Evolutionary conservation across 2,888 invertebrate species (phyloP).

Genomic region (Oscheius myriophilus): DNA sequence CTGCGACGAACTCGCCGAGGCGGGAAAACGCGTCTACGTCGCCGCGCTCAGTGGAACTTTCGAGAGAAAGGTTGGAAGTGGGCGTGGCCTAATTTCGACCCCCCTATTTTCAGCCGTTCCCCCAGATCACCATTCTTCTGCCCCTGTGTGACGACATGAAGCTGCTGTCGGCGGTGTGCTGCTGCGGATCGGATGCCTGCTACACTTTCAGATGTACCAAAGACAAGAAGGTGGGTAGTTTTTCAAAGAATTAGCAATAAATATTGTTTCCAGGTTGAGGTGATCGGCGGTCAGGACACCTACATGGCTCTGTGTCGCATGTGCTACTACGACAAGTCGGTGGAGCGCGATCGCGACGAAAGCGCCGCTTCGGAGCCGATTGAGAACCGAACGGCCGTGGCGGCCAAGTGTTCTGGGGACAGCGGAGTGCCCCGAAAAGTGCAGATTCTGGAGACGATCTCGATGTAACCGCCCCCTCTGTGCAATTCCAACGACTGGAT

Average conservation of each 20-base stretch:
- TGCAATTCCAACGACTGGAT: too few species aligned
- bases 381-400: constrained; percentile 16
- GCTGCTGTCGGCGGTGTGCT: constrained; percentile 52
- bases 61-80: constrained; percentile 72
- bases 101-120: constrained; percentile 45
- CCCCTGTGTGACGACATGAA: constrained; percentile 53
- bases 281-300: constrained; percentile 57
- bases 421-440: constrained; percentile 2
- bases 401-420: constrained; percentile 1
- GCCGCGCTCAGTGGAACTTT: constrained; percentile 77
- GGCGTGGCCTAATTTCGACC: background rate
- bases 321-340: constrained; percentile 34
- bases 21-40: constrained; percentile 76
- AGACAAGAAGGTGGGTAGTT: constrained; percentile 46
- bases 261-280: constrained; percentile 41
- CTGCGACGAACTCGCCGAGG: constrained; percentile 74
- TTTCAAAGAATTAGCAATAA: background rate
- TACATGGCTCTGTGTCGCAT: constrained; percentile 52
- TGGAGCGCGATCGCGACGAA: constrained; percentile 19
- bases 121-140: constrained; percentile 49
- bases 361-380: background rate
- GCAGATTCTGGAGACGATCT: constrained; percentile 7
- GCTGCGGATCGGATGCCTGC: constrained; percentile 51
- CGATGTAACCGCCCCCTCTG: too few species aligned
- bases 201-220: constrained; percentile 53